phyloP scores from a whole-genome alignment of 2,113 vertebrate species.

The Hystrix cristata region DNA sequence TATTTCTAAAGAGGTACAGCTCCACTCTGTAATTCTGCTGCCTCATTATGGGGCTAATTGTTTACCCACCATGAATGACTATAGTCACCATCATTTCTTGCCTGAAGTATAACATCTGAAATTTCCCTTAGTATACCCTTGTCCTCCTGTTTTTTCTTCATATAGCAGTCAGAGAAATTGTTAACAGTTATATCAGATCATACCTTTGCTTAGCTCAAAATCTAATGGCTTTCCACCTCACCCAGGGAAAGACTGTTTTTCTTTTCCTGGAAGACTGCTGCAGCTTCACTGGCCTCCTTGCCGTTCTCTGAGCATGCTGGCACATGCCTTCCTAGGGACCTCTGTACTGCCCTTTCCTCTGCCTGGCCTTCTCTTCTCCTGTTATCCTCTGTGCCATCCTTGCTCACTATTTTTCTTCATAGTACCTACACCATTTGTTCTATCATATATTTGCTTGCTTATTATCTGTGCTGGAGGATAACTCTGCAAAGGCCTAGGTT shows the following conservation, averaged over 20 bases:
- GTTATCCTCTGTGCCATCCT: not conserved
- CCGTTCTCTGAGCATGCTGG: not conserved
- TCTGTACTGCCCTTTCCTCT: not conserved
- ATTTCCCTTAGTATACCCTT: not conserved
- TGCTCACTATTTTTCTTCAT: not conserved
- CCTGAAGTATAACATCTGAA: not conserved
- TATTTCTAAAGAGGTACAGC: not conserved
- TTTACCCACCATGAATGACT: not conserved
- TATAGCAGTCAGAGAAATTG: not conserved
- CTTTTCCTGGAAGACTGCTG: not conserved
- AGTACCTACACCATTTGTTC: not conserved
- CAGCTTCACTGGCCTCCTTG: not conserved
- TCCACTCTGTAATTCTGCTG: not conserved
- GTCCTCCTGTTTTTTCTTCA: not conserved
- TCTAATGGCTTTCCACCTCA: not conserved
- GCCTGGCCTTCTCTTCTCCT: not conserved
- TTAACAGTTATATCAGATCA: not conserved
- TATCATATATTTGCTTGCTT: not conserved
- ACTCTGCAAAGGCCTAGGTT: not conserved
- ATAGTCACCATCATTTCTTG: not conserved
- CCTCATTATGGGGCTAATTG: not conserved
- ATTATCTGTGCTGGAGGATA: not conserved
- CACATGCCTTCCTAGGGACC: not conserved
- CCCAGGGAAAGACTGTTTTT: not conserved
- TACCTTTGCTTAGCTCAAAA: not conserved